These are phyloP conservation scores for Crocidura indochinensis DNA, from an alignment of 2,797 vertebrate species.

Conservation along the genomic window DNA sequence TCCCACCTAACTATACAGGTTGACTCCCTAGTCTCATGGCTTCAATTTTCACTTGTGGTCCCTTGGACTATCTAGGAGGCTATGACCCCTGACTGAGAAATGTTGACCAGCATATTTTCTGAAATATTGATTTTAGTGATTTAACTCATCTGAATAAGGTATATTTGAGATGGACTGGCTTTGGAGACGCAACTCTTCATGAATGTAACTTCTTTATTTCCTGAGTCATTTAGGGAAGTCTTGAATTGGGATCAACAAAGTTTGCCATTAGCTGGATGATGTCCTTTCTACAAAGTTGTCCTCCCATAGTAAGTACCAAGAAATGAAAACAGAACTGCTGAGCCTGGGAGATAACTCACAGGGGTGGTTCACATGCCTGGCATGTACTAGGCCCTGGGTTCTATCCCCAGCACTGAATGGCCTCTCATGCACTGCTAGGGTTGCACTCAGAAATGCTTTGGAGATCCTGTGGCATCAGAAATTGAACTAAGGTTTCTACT, in stretches of 20 bases:
- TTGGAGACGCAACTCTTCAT: constrained; percentile 32
- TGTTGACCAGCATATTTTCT: background rate
- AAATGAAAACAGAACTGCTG: background rate
- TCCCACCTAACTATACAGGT: too few relatives aligned
- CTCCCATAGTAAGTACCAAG: constrained; percentile 75
- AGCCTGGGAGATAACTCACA: background rate
- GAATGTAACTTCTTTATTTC: constrained; percentile 45
- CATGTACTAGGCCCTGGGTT: too few relatives aligned
- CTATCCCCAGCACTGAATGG: too few relatives aligned
- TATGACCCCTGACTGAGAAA: too few relatives aligned
- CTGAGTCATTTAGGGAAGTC: constrained; percentile 76
- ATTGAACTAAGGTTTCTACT: too few relatives aligned
- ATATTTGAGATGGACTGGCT: constrained; percentile 10
- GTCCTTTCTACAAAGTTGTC: constrained; percentile 78
- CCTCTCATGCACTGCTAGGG: too few relatives aligned
- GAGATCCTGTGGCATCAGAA: too few relatives aligned
- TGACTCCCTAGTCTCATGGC: too few relatives aligned
- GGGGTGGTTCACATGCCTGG: too few relatives aligned
- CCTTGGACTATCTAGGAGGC: too few relatives aligned
- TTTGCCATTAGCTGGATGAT: constrained; percentile 81
- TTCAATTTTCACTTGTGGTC: too few relatives aligned
- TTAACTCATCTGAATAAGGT: constrained; percentile 51
- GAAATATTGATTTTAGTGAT: constrained; percentile 42
- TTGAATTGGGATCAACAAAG: constrained; percentile 72
- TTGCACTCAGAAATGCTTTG: too few relatives aligned